Conservation (phyloP, 2,113 vertebrate species). For the Spilogale gracilis region DNA sequence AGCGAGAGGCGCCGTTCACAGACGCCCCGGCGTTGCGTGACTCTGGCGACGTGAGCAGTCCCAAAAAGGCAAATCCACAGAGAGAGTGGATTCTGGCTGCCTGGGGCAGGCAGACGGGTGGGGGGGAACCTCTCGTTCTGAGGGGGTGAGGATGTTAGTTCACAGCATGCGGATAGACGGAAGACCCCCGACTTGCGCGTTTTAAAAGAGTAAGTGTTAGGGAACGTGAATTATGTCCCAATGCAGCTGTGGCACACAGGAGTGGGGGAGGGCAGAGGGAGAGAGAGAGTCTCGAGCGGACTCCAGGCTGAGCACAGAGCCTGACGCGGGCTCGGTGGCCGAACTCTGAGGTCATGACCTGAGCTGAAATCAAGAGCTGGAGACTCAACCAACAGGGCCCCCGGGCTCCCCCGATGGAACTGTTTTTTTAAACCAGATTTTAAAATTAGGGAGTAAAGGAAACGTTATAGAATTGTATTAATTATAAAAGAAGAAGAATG, state of each 20-base stretch:
- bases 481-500: not conserved
- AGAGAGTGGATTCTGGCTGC: not conserved
- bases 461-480: not conserved
- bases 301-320: not conserved
- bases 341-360: not conserved
- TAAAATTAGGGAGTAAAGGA: not conserved
- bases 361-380: not conserved
- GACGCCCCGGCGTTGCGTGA: rapidly evolving
- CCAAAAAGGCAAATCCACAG: not conserved
- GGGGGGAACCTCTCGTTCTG: not conserved
- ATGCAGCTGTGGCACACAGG: not conserved
- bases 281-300: not conserved
- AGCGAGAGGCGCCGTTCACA: not conserved
- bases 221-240: not conserved
- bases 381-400: not conserved
- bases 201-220: not conserved
- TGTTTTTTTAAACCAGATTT: not conserved
- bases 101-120: too few species aligned
- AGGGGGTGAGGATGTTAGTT: not conserved
- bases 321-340: not conserved
- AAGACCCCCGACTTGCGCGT: not conserved
- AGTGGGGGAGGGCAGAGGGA: not conserved
- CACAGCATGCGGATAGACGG: not conserved
- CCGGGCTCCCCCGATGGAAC: not conserved
- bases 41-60: not conserved